Conservation (phyloP, 2,888 invertebrate genomes). For the Aspidapion aeneum region DNA sequence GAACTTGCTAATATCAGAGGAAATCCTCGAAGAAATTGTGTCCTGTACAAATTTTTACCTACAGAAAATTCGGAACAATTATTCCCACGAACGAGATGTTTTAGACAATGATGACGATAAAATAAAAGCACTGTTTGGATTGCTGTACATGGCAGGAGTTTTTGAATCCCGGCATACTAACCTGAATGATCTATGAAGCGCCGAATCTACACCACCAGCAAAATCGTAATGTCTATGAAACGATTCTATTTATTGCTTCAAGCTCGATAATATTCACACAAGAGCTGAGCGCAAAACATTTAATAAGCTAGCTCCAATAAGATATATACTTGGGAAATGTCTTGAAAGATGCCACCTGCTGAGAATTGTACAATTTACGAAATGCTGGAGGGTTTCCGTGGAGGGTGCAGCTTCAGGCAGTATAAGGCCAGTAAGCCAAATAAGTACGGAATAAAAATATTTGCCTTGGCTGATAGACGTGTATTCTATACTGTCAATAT, state of each 20-base stretch:
- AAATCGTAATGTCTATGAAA: neutral
- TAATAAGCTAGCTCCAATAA: slow-evolving; percentile 1
- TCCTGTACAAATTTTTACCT: slow-evolving; percentile 2
- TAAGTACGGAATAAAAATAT: slow-evolving; percentile 8
- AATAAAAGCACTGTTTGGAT: slow-evolving; percentile 5
- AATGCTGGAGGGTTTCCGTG: slow-evolving; percentile 12
- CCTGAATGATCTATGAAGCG: neutral
- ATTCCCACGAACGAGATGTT: neutral
- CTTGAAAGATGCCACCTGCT: neutral
- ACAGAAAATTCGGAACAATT: slow-evolving; percentile 2
- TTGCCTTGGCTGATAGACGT: slow-evolving; percentile 1
- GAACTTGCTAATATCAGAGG: slow-evolving; percentile 7
- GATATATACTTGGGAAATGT: neutral
- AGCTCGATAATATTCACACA: slow-evolving; percentile 4
- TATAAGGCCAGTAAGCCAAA: slow-evolving; percentile 8
- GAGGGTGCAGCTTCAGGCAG: slow-evolving; percentile 9
- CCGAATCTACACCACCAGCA: slow-evolving; percentile 1
- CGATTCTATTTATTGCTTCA: slow-evolving; percentile 6
- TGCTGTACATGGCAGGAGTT: slow-evolving; percentile 6
- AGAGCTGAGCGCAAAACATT: slow-evolving; percentile 2
- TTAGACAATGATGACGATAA: slow-evolving; percentile 3
- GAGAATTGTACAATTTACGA: slow-evolving; percentile 11
- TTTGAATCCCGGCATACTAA: slow-evolving; percentile 4
- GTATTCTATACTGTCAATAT: slow-evolving; percentile 7
- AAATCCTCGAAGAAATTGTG: slow-evolving; percentile 6